A percentile compares a stretch with the other conserved stretches of the same genome.
Evolutionary conservation across 2,113 vertebrate genomes (phyloP).

Genomic region (Stomatorhinus ivindoensis): DNA sequence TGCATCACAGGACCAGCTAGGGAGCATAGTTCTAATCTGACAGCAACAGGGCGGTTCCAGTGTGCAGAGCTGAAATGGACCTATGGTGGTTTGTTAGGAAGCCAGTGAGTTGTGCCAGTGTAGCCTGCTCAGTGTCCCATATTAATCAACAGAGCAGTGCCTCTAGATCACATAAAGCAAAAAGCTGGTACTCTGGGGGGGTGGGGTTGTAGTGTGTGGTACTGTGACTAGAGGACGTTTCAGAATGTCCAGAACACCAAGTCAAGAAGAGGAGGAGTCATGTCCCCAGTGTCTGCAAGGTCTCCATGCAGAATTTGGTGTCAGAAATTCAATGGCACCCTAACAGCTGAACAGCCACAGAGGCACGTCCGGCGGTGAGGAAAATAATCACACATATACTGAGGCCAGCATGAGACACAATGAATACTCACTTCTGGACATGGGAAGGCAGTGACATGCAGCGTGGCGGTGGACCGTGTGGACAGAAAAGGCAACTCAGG

Average conservation of each 20-base stretch:
- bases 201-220: not conserved
- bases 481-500: not conserved
- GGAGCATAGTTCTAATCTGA: not conserved
- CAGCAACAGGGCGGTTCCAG: not conserved
- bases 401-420: not conserved
- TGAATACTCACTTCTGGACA: not conserved
- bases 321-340: not conserved
- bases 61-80: constrained; percentile 5
- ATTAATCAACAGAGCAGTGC: constrained; percentile 6
- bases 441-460: not conserved
- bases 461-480: not conserved
- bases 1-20: not conserved
- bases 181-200: not conserved
- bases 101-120: not conserved
- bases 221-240: constrained; percentile 7
- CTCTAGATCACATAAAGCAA: not conserved
- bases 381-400: not conserved
- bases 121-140: not conserved
- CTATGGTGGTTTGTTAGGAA: not conserved
- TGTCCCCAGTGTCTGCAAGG: not conserved
- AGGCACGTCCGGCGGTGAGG: not conserved
- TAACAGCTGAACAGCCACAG: not conserved
- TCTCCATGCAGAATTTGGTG: not conserved
- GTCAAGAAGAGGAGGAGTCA: not conserved
- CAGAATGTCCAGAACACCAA: not conserved